These are phyloP conservation scores for Lacanobia wlatinum DNA, from an alignment of 2,888 invertebrate genomes.

Conservation along the genomic window DNA sequence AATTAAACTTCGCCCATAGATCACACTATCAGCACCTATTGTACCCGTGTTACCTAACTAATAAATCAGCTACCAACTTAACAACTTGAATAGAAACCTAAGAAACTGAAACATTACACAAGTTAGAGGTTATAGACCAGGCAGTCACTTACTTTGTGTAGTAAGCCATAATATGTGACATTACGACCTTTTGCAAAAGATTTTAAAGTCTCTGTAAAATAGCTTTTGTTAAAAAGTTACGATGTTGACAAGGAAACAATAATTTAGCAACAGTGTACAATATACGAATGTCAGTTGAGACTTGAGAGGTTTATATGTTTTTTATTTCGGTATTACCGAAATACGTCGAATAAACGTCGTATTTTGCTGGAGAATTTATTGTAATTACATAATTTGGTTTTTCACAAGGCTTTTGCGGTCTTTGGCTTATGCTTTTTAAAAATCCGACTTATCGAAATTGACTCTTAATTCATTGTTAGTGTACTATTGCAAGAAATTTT, in stretches of 20 bases:
- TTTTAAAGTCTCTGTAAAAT: neutral
- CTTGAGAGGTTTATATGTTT: neutral
- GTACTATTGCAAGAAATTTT: too few species aligned
- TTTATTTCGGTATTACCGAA: neutral
- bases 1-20: neutral
- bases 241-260: neutral
- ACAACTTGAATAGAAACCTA: slow-evolving; percentile 7
- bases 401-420: too few species aligned
- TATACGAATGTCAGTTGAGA: neutral
- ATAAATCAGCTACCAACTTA: slow-evolving; percentile 11
- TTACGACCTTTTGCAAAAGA: slow-evolving; percentile 6
- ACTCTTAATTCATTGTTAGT: too few species aligned
- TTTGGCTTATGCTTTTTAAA: too few species aligned
- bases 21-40: neutral
- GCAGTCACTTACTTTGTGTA: slow-evolving; percentile 9
- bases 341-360: neutral
- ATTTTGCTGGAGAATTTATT: neutral
- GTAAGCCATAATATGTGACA: slow-evolving; percentile 10
- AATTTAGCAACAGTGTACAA: neutral
- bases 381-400: too few species aligned
- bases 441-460: too few species aligned
- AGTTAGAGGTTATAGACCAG: slow-evolving; percentile 19
- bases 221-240: slow-evolving; percentile 10
- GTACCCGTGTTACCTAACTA: neutral
- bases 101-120: slow-evolving; percentile 23